Evolutionary conservation across 1,140 invertebrate genomes (phyloP), one percentile per base, ranked within the genome.

Genomic region (Drosophila guanche): DNA sequence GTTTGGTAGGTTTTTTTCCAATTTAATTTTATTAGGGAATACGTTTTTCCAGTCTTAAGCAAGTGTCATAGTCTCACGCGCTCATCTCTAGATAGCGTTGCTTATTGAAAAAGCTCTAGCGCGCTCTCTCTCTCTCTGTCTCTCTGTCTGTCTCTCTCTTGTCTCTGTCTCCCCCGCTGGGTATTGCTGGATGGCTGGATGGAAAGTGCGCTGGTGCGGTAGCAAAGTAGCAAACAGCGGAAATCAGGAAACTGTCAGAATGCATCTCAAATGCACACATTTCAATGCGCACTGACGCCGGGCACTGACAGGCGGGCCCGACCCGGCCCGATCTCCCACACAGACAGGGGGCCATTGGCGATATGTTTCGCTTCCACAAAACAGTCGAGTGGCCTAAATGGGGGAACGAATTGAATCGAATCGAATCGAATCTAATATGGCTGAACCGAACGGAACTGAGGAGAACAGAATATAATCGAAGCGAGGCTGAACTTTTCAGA

Each of bases 301-400:
- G 5, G 12, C 23, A 41, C 37, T 47, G 59, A 50, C 50, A 56
- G 59, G 45, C 50, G 16, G 33, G 3, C 33, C 10, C 4, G 33
- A 4, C 4, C 33, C 33, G 27, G 7, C 6, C 33, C 29, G 3
- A 8, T 10, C 1, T 10, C 4, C 22, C 41, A 4, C 12, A n/a
- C 16, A 20, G 16, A 20, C 16, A 1, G 16, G 16, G 16, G 16
- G 65, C 48, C 50, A 53, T 43, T 27, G 66, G 62, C 66, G 68
- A 69, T 81, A 80, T 72, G 78, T 63, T 81, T 50, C 43, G 62
- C 76, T 54, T 73, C 54, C 77, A 66, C 67, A 65, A 29, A 29
- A 73, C 74, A 81, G 57, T 81, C 68, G 81, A 81, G 78, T 81
- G 78, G 73, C 73, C 68, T 52, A 75, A 79, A 71, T 70, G 59